Percentiles rank a stretch among this genome's conserved stretches.
phyloP scores from a whole-genome alignment of 2,888 invertebrate species.

The Gerris lacustris region DNA sequence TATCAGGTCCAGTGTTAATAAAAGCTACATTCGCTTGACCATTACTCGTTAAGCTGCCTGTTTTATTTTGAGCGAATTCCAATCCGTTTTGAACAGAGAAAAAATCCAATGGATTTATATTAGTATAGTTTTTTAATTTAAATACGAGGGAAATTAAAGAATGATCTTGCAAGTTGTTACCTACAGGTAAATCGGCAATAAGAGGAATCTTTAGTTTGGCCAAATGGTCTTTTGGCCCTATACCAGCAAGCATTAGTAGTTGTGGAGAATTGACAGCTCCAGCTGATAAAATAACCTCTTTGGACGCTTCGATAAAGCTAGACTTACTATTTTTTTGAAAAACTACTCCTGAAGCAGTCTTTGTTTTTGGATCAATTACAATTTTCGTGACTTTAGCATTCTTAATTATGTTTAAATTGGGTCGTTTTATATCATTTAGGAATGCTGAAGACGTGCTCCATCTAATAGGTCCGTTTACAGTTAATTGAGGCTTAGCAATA shows the following conservation, averaged over 20 bases:
- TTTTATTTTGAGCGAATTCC: constrained; percentile 1
- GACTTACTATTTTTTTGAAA: constrained; percentile 58
- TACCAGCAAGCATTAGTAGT: constrained; percentile 64
- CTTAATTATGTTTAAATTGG: constrained; percentile 72
- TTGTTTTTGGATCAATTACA: constrained; percentile 44
- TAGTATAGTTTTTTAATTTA: constrained; percentile 10
- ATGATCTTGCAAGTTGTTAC: constrained; percentile 28
- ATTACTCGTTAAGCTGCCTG: constrained; percentile 14
- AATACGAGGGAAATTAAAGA: constrained; percentile 4
- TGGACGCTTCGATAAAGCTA: constrained; percentile 51
- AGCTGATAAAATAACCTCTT: constrained; percentile 73
- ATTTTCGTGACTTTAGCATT: constrained; percentile 49
- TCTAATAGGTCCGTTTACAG: constrained; percentile 61
- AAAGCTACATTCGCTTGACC: constrained; percentile 9
- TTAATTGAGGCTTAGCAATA: constrained; percentile 78
- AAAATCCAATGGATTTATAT: constrained; percentile 3
- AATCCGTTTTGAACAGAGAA: constrained; percentile 1
- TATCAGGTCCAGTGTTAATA: constrained; percentile 12
- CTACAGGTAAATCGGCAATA: constrained; percentile 27
- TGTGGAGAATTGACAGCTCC: constrained; percentile 71
- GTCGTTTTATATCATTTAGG: constrained; percentile 60
- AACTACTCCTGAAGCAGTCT: constrained; percentile 69
- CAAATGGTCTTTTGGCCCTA: constrained; percentile 55
- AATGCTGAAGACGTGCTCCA: constrained; percentile 78
- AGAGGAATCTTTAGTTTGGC: constrained; percentile 24